Evolutionary conservation across 2,888 invertebrate species (phyloP).

Genomic region (Chrysolina oricalcia): DNA sequence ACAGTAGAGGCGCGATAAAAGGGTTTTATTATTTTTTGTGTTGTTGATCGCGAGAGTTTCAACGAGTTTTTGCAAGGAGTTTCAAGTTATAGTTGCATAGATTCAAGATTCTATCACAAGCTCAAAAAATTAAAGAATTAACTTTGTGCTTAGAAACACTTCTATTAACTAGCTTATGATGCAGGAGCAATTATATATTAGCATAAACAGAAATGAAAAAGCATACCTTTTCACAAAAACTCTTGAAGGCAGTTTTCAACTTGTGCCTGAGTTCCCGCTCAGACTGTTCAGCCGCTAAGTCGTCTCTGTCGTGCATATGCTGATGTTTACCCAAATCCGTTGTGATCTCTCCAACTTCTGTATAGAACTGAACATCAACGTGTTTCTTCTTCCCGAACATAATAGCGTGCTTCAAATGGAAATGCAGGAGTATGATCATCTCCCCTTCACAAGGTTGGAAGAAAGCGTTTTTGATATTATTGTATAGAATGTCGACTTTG

Average conservation of each 20-base stretch:
- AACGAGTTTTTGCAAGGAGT: too few relatives aligned
- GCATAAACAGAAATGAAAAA: too few relatives aligned
- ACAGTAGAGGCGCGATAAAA: too few relatives aligned
- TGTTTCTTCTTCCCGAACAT: slow-evolving; percentile 99
- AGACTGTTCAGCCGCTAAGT: slow-evolving; percentile 98
- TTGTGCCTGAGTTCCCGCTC: slow-evolving; percentile 97
- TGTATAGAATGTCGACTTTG: slow-evolving; percentile 99
- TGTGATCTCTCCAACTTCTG: slow-evolving; percentile 99
- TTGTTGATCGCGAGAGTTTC: too few relatives aligned
- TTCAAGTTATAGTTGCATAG: too few relatives aligned
- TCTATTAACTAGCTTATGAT: too few relatives aligned
- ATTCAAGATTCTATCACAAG: too few relatives aligned
- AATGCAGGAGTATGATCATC: slow-evolving; percentile 98
- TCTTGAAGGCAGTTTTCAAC: slow-evolving; percentile 97
- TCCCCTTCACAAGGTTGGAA: slow-evolving; percentile 99
- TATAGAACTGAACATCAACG: slow-evolving; percentile 99
- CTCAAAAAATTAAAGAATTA: too few relatives aligned
- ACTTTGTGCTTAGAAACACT: too few relatives aligned
- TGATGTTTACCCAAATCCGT: slow-evolving; percentile 99
- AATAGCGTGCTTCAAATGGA: slow-evolving; percentile 98
- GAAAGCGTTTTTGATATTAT: slow-evolving; percentile 99
- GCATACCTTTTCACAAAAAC: slow-evolving; percentile 94
- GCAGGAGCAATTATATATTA: too few relatives aligned
- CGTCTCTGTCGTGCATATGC: slow-evolving; percentile 99
- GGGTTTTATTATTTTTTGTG: too few relatives aligned